Percentiles rank a stretch among this genome's conserved stretches.
Conservation (phyloP, 2,888 invertebrate species). For the Ypsolopha scabrella region DNA sequence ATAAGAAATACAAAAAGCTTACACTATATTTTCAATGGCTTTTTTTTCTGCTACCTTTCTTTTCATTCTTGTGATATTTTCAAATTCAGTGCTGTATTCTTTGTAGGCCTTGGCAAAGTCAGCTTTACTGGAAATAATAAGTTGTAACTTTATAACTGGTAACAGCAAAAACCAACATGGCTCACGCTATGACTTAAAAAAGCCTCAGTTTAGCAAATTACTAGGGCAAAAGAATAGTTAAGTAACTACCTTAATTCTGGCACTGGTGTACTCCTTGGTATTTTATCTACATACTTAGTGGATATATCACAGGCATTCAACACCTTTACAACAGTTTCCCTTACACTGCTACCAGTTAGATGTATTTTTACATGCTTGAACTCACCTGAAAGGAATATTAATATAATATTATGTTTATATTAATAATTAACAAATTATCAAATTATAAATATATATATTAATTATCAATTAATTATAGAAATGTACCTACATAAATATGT, state of each 20-base stretch:
- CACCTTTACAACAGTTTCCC: constrained; percentile 80
- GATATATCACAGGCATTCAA: constrained; percentile 86
- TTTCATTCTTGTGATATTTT: constrained; percentile 39
- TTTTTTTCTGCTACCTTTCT: constrained; percentile 49
- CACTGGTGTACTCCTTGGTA: constrained; percentile 49
- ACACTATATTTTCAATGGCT: constrained; percentile 46
- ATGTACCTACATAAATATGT: no score
- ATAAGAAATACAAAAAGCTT: constrained; percentile 15
- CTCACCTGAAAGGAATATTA: constrained; percentile 57
- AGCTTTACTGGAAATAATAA: constrained; percentile 21
- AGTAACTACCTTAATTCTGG: constrained; percentile 22
- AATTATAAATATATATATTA: no score
- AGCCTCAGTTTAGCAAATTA: no score
- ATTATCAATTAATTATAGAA: no score
- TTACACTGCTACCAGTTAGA: constrained; percentile 75
- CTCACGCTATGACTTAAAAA: no score
- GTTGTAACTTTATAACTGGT: background rate
- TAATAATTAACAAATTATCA: no score
- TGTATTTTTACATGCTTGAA: constrained; percentile 82
- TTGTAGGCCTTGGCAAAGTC: constrained; percentile 41
- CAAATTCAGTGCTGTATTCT: constrained; percentile 43
- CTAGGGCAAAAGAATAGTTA: no score
- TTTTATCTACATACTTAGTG: constrained; percentile 87
- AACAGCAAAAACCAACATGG: no score
- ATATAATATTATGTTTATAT: background rate